phyloP scores from a whole-genome alignment of 2,113 vertebrate species.

The Candoia aspera region DNA sequence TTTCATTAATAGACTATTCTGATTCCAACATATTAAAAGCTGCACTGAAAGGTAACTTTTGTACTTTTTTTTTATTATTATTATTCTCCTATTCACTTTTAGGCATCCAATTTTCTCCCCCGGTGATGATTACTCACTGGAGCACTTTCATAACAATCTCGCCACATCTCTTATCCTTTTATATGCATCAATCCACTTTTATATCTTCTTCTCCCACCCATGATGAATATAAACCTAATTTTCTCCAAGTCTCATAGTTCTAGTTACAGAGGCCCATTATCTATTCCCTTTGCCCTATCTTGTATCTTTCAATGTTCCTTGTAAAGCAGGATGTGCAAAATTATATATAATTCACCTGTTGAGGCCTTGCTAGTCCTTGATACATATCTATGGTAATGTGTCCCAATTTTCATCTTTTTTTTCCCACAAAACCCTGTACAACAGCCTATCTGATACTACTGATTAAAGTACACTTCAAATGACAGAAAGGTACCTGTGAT shows the following conservation, averaged over 20 bases:
- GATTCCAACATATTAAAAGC: conserved; percentile 3
- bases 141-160: conserved; percentile 8
- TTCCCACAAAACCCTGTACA: background rate
- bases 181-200: conserved; percentile 6
- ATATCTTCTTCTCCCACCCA: background rate
- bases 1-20: background rate
- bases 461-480: conserved; percentile 9
- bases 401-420: background rate
- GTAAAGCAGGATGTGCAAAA: background rate
- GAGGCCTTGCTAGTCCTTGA: conserved; percentile 5
- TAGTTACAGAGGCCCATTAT: background rate
- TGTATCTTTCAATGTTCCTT: conserved; percentile 18
- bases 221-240: conserved; percentile 24
- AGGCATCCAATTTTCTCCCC: conserved; percentile 18
- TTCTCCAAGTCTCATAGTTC: background rate
- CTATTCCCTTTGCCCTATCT: background rate
- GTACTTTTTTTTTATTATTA: background rate
- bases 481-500: background rate
- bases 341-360: conserved; percentile 19
- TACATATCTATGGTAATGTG: background rate
- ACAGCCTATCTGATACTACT: background rate
- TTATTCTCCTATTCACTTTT: conserved; percentile 22
- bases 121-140: conserved; percentile 24
- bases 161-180: conserved; percentile 5
- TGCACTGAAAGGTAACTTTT: background rate